These are phyloP conservation scores for Cheiracanthium punctorium DNA, from an alignment of 2,888 invertebrate genomes.

Conservation along the genomic window DNA sequence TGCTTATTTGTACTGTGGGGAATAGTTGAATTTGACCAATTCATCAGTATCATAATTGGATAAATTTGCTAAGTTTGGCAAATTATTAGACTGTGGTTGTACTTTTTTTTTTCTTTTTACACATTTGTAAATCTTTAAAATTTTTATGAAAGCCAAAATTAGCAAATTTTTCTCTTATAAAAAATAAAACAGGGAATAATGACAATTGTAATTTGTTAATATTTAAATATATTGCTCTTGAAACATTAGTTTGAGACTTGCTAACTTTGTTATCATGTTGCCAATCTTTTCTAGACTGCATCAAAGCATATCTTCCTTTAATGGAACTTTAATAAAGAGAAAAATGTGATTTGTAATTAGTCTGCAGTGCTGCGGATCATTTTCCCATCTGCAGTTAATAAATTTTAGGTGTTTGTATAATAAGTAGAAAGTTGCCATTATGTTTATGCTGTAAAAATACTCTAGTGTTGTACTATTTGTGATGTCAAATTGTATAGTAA, in stretches of 20 bases:
- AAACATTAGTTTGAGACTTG: constrained; percentile 10
- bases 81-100: too few species aligned
- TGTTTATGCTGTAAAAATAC: constrained; percentile 60
- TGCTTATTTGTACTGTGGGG: background rate
- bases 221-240: constrained; percentile 13
- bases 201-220: background rate
- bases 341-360: constrained; percentile 69
- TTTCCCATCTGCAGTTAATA: constrained; percentile 19
- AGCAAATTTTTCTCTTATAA: background rate
- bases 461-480: constrained; percentile 58
- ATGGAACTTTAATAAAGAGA: constrained; percentile 17
- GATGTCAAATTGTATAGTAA: constrained; percentile 68
- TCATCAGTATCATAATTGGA: too few species aligned
- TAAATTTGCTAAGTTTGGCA: too few species aligned
- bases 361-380: constrained; percentile 38
- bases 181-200: background rate
- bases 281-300: constrained; percentile 66
- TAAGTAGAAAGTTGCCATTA: constrained; percentile 43
- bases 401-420: constrained; percentile 47
- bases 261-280: constrained; percentile 39
- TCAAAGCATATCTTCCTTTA: constrained; percentile 62
- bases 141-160: background rate
- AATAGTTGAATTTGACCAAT: too few species aligned
- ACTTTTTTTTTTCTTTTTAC: too few species aligned
- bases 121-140: too few species aligned